These are phyloP conservation scores for Latheticus oryzae DNA, from an alignment of 2,888 invertebrate species.

Conservation along the genomic window DNA sequence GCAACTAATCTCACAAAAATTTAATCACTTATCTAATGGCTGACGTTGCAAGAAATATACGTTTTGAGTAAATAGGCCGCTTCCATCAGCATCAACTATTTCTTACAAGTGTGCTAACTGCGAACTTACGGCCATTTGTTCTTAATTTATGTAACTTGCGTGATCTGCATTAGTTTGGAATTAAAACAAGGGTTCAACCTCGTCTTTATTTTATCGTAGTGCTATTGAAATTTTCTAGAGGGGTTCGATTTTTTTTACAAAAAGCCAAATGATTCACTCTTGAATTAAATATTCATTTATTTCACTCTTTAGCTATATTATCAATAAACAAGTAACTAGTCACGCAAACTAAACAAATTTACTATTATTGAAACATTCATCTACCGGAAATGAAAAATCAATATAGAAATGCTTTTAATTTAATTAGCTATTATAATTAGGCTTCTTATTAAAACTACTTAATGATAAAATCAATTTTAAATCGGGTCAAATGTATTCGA, in stretches of 20 bases:
- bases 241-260: constrained; percentile 12
- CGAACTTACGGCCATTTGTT: constrained; percentile 41
- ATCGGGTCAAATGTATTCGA: constrained; percentile 33
- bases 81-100: constrained; percentile 39
- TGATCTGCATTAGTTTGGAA: constrained; percentile 39
- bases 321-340: constrained; percentile 16
- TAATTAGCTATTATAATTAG: constrained; percentile 32
- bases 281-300: constrained; percentile 19
- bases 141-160: constrained; percentile 41
- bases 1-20: no score
- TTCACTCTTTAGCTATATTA: constrained; percentile 11
- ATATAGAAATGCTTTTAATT: no score
- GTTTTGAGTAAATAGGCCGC: constrained; percentile 30
- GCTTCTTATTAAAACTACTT: constrained; percentile 5
- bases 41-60: no score
- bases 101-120: constrained; percentile 40
- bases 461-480: constrained; percentile 33
- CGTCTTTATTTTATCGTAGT: constrained; percentile 20
- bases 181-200: constrained; percentile 37
- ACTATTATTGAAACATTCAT: constrained; percentile 12
- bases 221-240: constrained; percentile 16
- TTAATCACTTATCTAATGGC: no score
- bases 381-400: no score
- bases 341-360: constrained; percentile 21
- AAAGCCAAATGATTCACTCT: constrained; percentile 9